A percentile compares a stretch with the other conserved stretches of the same genome.
These are phyloP conservation scores for Drosophila testacea DNA, from an alignment of 2,888 invertebrate genomes.

Conservation along the genomic window DNA sequence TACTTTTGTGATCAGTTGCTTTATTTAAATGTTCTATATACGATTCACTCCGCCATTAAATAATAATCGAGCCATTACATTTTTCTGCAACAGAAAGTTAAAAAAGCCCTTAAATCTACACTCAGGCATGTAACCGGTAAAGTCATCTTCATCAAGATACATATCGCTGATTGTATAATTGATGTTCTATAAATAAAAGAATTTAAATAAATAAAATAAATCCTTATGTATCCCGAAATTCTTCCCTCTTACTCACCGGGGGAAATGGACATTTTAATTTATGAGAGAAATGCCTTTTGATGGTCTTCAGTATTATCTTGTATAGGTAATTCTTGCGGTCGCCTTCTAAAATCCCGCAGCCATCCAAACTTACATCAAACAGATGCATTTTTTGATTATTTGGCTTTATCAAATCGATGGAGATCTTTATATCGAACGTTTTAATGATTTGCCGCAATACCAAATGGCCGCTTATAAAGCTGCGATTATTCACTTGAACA, in stretches of 20 bases:
- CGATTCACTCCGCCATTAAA: background rate
- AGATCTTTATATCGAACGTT: background rate
- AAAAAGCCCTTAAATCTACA: background rate
- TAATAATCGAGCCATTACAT: background rate
- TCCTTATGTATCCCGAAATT: too few relatives aligned
- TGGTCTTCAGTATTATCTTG: background rate
- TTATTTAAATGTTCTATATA: background rate
- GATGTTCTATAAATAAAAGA: background rate
- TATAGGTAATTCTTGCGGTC: background rate
- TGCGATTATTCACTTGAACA: constrained; percentile 12
- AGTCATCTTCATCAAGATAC: background rate
- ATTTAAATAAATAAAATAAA: background rate
- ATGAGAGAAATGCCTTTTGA: background rate
- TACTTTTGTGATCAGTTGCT: background rate
- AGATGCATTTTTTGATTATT: background rate
- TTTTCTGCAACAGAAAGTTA: background rate
- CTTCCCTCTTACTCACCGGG: background rate
- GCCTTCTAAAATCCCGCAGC: background rate
- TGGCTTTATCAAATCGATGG: background rate
- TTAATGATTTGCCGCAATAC: background rate
- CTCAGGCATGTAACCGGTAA: background rate
- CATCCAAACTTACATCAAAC: background rate
- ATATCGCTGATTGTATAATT: background rate
- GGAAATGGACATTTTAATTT: background rate
- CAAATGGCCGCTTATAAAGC: constrained; percentile 1